A percentile compares a stretch with the other conserved stretches of the same genome.
These are phyloP conservation scores for Euwallacea similis DNA, from an alignment of 1,140 invertebrate species.

Conservation along the genomic window DNA sequence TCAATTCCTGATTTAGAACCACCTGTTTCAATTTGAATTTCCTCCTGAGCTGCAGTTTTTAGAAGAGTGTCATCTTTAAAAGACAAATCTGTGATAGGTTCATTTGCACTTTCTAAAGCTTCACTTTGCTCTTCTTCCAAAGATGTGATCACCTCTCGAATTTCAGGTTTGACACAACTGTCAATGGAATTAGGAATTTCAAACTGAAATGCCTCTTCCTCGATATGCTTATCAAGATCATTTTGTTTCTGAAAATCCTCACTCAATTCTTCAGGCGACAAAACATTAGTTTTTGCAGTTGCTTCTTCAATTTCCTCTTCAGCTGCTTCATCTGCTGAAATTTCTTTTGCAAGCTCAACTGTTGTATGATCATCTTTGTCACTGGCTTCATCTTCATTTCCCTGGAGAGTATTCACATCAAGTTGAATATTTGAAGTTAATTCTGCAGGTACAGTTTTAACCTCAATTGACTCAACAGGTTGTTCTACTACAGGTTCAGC, in stretches of 20 bases:
- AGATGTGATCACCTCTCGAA: too few relatives aligned
- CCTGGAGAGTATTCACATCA: not conserved
- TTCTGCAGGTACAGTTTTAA: too few relatives aligned
- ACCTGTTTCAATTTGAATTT: not conserved
- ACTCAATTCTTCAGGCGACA: not conserved
- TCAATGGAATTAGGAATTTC: too few relatives aligned
- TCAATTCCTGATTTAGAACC: not conserved
- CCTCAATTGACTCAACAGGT: conserved; percentile 6
- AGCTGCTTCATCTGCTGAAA: too few relatives aligned
- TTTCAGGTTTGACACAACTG: too few relatives aligned
- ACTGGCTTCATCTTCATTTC: conserved; percentile 5
- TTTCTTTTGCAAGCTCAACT: too few relatives aligned
- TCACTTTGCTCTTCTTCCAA: too few relatives aligned
- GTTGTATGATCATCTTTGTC: not conserved
- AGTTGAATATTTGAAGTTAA: not conserved
- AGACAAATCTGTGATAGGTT: too few relatives aligned
- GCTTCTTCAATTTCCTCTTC: conserved; percentile 6
- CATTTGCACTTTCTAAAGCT: too few relatives aligned
- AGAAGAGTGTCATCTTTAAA: too few relatives aligned
- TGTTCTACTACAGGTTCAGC: conserved; percentile 14
- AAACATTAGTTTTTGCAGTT: not conserved
- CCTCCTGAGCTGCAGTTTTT: too few relatives aligned
- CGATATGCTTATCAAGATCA: not conserved
- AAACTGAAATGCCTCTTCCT: too few relatives aligned
- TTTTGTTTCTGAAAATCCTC: not conserved